phyloP scores from a whole-genome alignment of 2,888 invertebrate genomes.

The Drosophila kanekoi region DNA sequence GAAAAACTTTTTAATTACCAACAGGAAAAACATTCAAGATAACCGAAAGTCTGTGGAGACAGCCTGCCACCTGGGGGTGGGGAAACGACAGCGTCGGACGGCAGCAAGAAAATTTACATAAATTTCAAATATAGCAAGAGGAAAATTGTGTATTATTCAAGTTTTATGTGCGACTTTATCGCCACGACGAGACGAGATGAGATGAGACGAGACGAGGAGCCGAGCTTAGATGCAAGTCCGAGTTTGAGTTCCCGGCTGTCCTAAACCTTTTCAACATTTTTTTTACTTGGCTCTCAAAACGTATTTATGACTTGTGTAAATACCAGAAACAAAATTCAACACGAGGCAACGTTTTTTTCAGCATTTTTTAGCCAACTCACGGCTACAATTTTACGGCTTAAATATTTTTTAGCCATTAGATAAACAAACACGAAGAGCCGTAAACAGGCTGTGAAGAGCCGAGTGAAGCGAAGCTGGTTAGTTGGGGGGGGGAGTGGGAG shows the following conservation, averaged over 20 bases:
- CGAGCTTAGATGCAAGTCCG: conserved; percentile 7
- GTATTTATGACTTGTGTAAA: conserved; percentile 75
- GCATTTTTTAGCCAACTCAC: conserved; percentile 59
- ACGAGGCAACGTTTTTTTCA: conserved; percentile 38
- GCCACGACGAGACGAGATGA: conserved; percentile 5
- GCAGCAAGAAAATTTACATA: conserved; percentile 63
- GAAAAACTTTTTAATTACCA: conserved; percentile 76
- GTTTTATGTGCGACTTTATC: conserved; percentile 58
- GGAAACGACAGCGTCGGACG: conserved; percentile 8
- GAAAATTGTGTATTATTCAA: conserved; percentile 49
- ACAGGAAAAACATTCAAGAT: conserved; percentile 75
- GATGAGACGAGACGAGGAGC: conserved; percentile 10
- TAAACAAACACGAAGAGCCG: conserved; percentile 69
- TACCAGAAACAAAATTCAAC: conserved; percentile 34
- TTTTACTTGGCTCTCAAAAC: conserved; percentile 31
- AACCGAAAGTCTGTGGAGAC: conserved; percentile 32
- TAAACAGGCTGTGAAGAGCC: conserved; percentile 14
- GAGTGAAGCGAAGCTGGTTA: not conserved
- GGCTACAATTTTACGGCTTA: conserved; percentile 73
- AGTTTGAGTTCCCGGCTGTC: conserved; percentile 3
- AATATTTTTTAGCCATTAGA: conserved; percentile 79
- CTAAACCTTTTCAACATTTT: conserved; percentile 52
- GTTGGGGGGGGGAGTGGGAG: not conserved
- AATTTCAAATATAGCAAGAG: conserved; percentile 73
- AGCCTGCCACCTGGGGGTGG: conserved; percentile 5